Base-by-base conservation (phyloP, 2,113 vertebrate genomes). In the Pampusana beccarii region DNA sequence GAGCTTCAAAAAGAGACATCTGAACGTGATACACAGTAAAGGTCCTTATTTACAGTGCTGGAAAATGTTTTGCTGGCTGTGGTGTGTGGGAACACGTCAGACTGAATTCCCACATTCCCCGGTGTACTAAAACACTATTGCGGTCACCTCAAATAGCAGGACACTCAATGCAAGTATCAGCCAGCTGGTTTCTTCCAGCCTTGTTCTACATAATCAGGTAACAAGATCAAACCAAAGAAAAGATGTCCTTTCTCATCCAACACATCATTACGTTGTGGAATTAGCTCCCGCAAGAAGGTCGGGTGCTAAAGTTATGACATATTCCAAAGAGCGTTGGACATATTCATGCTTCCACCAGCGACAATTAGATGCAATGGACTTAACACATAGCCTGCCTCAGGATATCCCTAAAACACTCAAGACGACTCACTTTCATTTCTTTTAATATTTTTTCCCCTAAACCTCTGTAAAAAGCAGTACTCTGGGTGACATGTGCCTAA, bases 101-200 rank as follows among this genome's bases (percentile, higher is more conserved):
- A 48, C 15, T 48, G 40, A 90, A 90, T 81, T 81, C 38, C n/a
- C 28, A 75, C 0, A 0, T 66, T 82, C 16, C 42, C 31, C 2
- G 0, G 10, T 11, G 5, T 58, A 34, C 10, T 26, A 36, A 48
- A 77, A 60, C 60, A 87, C 36, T 24, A 36, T 44, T 54, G 19
- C 0, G 2, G 36, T 50, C 51, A 62, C 24, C n/a, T 87, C 36
- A 13, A 46, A 16, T 3, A 65, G 31, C 25, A 84, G 60, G 28
- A 65, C 0, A 1, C 14, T 48, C 14, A 2, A 58, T 0, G 1
- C 36, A 57, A 88, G 69, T 33, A 67, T 38, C 75, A 86, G 36
- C 23, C 31, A 61, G 50, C 5, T 54, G 23, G 0, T 51, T 87
- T 74, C 54, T 70, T 70, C 50, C 56, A 90, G 65, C 31, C 40